These are phyloP conservation scores for Volucella inanis DNA, from an alignment of 2,888 invertebrate species.

Conservation along the genomic window DNA sequence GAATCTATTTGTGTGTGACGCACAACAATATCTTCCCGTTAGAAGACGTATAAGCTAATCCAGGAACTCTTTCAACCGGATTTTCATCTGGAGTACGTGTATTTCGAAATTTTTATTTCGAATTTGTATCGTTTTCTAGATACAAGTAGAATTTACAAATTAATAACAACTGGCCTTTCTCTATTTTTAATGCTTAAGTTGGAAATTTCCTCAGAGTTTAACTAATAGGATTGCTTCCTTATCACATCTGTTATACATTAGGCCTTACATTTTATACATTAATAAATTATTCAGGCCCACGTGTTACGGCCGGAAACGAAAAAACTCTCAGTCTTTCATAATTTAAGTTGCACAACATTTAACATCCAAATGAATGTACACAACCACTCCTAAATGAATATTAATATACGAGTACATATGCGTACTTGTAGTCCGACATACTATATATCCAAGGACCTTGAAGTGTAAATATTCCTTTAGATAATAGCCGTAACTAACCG, in stretches of 20 bases:
- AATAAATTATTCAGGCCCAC: conserved; percentile 52
- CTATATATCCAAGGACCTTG: conserved; percentile 48
- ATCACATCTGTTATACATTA: too few relatives aligned
- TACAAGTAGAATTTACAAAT: too few relatives aligned
- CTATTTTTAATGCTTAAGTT: too few relatives aligned
- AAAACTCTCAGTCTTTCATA: conserved; percentile 11
- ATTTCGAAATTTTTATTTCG: too few relatives aligned
- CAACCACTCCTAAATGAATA: background rate
- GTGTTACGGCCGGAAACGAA: conserved; percentile 10
- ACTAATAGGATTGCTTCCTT: conserved; percentile 7
- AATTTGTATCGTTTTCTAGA: too few relatives aligned
- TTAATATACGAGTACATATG: background rate
- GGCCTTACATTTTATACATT: conserved; percentile 12
- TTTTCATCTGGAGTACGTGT: too few relatives aligned
- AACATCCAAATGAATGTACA: background rate
- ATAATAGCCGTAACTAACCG: conserved; percentile 61
- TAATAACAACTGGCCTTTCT: too few relatives aligned
- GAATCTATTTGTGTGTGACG: too few relatives aligned
- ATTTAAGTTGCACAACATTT: conserved; percentile 16
- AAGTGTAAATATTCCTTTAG: conserved; percentile 43
- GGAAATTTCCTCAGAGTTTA: conserved; percentile 25
- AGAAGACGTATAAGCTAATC: too few relatives aligned
- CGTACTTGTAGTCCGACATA: background rate
- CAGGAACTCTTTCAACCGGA: too few relatives aligned
- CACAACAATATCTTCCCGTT: too few relatives aligned